These are phyloP conservation scores for Malacoraja senta DNA, from an alignment of 2,797 vertebrate genomes.

Conservation along the genomic window DNA sequence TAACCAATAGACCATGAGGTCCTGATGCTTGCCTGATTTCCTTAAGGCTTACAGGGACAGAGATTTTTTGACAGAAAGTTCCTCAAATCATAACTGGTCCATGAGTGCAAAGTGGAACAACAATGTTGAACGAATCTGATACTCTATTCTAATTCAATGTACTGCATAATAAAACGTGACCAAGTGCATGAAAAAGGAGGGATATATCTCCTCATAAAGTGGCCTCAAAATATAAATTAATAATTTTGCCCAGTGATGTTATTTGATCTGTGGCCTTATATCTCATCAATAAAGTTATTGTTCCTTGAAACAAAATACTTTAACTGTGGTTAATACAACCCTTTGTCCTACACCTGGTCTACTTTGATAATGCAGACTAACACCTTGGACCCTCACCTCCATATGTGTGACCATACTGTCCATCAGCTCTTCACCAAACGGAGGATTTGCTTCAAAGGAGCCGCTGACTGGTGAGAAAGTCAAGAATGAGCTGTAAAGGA, in stretches of 20 bases:
- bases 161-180: neutral
- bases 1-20: neutral
- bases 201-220: neutral
- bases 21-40: neutral
- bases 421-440: slow-evolving; percentile 96
- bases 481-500: slow-evolving; percentile 74
- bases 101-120: neutral
- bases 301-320: slow-evolving; percentile 19
- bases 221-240: neutral
- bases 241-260: neutral
- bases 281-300: neutral
- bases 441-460: slow-evolving; percentile 93
- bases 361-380: neutral
- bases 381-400: slow-evolving; percentile 60
- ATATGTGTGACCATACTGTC: slow-evolving; percentile 91
- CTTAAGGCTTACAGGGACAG: neutral
- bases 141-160: neutral
- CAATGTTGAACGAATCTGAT: no score
- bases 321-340: neutral
- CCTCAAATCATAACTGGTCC: neutral
- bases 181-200: neutral
- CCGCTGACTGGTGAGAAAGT: slow-evolving; percentile 86
- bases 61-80: neutral
- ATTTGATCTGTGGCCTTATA: neutral
- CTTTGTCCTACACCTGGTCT: neutral